These are phyloP conservation scores for Fragum whitleyi DNA, from an alignment of 2,888 invertebrate genomes.

Conservation along the genomic window DNA sequence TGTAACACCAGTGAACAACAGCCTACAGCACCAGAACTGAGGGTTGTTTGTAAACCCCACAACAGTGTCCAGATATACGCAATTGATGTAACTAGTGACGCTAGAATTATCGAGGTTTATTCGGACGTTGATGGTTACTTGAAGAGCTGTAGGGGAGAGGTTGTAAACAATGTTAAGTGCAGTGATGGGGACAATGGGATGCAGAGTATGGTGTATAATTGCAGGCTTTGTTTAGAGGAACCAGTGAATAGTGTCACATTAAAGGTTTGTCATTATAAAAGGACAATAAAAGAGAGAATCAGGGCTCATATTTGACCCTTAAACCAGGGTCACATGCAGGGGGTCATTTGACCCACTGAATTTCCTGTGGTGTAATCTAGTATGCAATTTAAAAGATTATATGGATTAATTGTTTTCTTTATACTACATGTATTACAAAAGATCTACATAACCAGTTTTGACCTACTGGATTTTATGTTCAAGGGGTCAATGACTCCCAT, in stretches of 20 bases:
- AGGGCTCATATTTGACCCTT: too few species aligned
- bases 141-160: conserved; percentile 42
- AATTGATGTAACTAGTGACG: conserved; percentile 55
- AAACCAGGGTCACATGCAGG: too few species aligned
- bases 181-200: conserved; percentile 3
- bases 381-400: too few species aligned
- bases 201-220: conserved; percentile 13
- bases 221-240: conserved; percentile 36
- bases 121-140: conserved; percentile 61
- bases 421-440: too few species aligned
- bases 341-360: too few species aligned
- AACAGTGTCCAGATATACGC: conserved; percentile 49
- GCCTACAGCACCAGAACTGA: conserved; percentile 6
- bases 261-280: conserved; percentile 39
- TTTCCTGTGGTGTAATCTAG: too few species aligned
- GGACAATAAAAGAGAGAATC: too few species aligned
- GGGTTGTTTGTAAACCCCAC: conserved; percentile 54
- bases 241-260: conserved; percentile 34
- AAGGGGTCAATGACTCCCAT: too few species aligned
- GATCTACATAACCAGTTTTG: too few species aligned
- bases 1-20: not conserved
- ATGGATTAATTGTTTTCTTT: too few species aligned
- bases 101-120: conserved; percentile 57
- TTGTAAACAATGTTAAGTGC: not conserved
- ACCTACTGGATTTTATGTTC: too few species aligned